phyloP scores from a whole-genome alignment of 2,797 vertebrate species.

The Gila robusta region DNA sequence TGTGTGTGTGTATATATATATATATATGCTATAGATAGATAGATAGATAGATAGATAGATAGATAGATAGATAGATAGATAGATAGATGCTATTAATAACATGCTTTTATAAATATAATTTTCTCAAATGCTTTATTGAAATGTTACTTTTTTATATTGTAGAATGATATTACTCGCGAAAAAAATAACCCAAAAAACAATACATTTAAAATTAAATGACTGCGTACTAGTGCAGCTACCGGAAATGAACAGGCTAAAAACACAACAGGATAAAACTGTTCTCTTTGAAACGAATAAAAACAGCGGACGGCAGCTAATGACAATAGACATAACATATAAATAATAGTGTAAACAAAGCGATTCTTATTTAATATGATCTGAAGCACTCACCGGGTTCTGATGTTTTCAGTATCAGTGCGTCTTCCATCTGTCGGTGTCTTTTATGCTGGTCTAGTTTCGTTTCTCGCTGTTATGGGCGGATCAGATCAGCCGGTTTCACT shows the following conservation, averaged over 20 bases:
- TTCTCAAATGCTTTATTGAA: neutral
- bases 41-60: no score
- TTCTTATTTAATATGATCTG: neutral
- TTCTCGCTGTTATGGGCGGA: constrained; percentile 23
- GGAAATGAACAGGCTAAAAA: neutral
- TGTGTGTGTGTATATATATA: no score
- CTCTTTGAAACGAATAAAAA: neutral
- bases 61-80: no score
- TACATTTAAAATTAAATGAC: neutral
- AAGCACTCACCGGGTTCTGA: constrained; percentile 3
- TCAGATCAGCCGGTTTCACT: neutral
- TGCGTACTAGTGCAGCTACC: neutral
- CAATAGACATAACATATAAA: neutral
- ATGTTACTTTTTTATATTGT: neutral
- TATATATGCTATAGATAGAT: no score
- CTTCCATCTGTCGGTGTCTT: neutral
- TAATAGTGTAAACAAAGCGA: neutral
- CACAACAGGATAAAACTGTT: neutral
- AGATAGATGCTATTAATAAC: no score
- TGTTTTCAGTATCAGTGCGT: neutral
- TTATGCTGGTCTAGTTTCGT: constrained; percentile 53
- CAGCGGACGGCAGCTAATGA: neutral
- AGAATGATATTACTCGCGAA: neutral
- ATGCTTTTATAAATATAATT: neutral
- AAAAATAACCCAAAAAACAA: neutral